A percentile compares a stretch with the other conserved stretches of the same genome.
phyloP scores from a whole-genome alignment of 2,888 invertebrate genomes.

The Apamea crenata region DNA sequence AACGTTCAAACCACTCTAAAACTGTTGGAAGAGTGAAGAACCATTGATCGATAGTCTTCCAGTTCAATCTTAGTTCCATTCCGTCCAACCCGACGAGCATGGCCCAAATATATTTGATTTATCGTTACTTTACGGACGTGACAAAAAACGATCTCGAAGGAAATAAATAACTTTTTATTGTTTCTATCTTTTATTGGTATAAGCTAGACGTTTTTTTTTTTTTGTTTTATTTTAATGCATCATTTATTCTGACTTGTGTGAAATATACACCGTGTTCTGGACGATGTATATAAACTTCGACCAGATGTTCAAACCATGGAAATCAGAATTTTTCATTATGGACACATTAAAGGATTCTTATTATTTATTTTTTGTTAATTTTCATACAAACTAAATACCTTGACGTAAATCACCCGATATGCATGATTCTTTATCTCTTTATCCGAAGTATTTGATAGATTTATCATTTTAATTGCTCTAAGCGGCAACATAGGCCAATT shows the following conservation, averaged over 20 bases:
- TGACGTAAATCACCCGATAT: too few species aligned
- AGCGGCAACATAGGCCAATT: too few species aligned
- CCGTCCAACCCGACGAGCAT: conserved; percentile 35
- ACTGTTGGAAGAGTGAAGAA: conserved; percentile 11
- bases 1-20: conserved; percentile 24
- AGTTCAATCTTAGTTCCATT: conserved; percentile 53
- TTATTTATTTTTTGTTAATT: too few species aligned
- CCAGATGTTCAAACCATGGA: too few species aligned
- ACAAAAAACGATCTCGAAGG: conserved; percentile 56
- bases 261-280: too few species aligned
- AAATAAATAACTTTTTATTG: conserved; percentile 58
- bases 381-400: too few species aligned
- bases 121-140: conserved; percentile 46
- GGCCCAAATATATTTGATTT: conserved; percentile 65
- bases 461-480: too few species aligned
- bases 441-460: too few species aligned
- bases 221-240: background rate
- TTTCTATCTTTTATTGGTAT: conserved; percentile 40
- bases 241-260: background rate
- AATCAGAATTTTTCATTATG: too few species aligned
- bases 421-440: too few species aligned
- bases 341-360: too few species aligned
- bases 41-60: conserved; percentile 56
- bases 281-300: too few species aligned
- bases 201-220: conserved; percentile 2